Percentiles rank a stretch among this genome's conserved stretches.
Evolutionary conservation across 1,140 invertebrate genomes (phyloP).

Genomic region (Hyphantria cunea): DNA sequence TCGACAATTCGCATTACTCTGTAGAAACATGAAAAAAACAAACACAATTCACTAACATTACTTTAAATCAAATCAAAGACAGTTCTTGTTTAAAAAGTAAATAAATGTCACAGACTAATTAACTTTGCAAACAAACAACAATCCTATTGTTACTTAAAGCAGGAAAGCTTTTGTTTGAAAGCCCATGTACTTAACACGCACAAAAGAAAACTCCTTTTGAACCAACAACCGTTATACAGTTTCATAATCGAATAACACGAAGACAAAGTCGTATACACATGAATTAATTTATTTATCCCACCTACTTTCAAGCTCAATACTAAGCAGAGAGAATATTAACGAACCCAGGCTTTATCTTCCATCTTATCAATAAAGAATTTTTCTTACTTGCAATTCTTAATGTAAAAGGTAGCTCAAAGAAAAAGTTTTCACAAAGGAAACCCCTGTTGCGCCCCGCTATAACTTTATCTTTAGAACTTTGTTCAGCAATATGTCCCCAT

Average conservation of each 20-base stretch:
- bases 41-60: too few relatives aligned
- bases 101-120: constrained; percentile 22
- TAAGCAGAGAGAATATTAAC: background rate
- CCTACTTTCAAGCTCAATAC: background rate
- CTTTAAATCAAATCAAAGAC: too few relatives aligned
- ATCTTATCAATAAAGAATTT: background rate
- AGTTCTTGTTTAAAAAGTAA: constrained; percentile 7
- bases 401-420: constrained; percentile 1
- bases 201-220: constrained; percentile 8
- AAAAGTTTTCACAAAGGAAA: constrained; percentile 5
- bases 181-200: constrained; percentile 4
- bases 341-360: constrained; percentile 6
- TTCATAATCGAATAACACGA: constrained; percentile 23
- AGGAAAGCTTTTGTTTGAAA: constrained; percentile 19
- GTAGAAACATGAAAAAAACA: too few relatives aligned
- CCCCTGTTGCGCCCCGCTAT: constrained; percentile 13
- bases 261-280: too few relatives aligned
- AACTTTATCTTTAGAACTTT: constrained; percentile 26
- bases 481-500: constrained; percentile 19
- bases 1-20: too few relatives aligned
- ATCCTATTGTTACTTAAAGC: constrained; percentile 20
- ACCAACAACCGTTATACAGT: constrained; percentile 3
- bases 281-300: background rate
- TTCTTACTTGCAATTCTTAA: too few relatives aligned
- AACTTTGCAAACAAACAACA: constrained; percentile 17